Conservation (phyloP, 2,113 vertebrate species). For the Cyanoramphus novaezelandiae region DNA sequence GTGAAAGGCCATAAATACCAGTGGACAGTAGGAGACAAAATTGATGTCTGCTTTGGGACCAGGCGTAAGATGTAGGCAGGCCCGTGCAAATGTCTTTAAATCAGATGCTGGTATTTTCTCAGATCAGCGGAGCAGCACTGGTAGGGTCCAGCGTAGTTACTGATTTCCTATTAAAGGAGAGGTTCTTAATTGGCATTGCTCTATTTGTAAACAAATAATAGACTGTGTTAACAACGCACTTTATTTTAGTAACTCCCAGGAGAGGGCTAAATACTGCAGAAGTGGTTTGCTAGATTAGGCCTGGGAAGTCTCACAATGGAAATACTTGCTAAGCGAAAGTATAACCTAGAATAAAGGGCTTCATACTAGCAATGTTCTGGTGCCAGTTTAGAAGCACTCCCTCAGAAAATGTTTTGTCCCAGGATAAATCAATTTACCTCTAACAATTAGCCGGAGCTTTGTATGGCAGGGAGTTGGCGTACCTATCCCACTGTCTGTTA, state of each 20-base stretch:
- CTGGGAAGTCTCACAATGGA: constrained; percentile 4
- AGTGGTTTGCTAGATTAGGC: constrained; percentile 15
- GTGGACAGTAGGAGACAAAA: not conserved
- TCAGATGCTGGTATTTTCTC: constrained; percentile 3
- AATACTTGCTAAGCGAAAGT: constrained; percentile 19
- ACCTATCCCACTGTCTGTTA: not conserved
- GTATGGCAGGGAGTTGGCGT: not conserved
- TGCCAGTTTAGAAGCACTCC: not conserved
- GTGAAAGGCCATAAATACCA: not conserved
- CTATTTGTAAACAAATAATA: constrained; percentile 53
- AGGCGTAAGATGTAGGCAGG: not conserved
- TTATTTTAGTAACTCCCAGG: constrained; percentile 40
- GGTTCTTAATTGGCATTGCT: not conserved
- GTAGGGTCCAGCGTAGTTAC: not conserved
- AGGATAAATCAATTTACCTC: not conserved
- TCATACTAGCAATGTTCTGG: not conserved
- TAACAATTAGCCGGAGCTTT: not conserved
- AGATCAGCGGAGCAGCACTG: not conserved
- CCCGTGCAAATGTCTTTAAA: not conserved
- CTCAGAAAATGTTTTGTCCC: not conserved
- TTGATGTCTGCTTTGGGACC: constrained; percentile 27
- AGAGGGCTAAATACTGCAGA: not conserved
- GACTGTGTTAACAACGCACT: not conserved
- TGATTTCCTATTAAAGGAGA: constrained; percentile 21
- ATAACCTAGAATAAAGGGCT: constrained; percentile 14